These are phyloP conservation scores for Odontocolon sp. DNA, from an alignment of 2,888 invertebrate species.

Conservation along the genomic window DNA sequence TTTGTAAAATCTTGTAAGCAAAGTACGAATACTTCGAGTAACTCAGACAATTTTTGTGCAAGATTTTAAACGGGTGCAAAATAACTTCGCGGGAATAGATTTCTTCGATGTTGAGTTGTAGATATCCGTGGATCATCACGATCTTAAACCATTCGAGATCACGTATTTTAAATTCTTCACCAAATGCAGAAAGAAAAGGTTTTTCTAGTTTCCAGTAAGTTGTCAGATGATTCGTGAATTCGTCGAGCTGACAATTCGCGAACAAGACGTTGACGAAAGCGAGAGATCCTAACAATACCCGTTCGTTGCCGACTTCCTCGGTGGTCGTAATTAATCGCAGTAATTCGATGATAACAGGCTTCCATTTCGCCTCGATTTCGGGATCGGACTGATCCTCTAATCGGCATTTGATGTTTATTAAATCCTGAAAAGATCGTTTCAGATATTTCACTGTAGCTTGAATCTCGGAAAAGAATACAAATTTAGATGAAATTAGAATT, in stretches of 20 bases:
- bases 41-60: conserved; percentile 79
- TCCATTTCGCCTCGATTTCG: conserved; percentile 26
- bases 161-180: conserved; percentile 53
- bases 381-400: neutral
- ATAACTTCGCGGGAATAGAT: conserved; percentile 69
- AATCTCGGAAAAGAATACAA: neutral
- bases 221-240: conserved; percentile 57
- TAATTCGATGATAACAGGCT: conserved; percentile 55
- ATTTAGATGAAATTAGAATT: conserved; percentile 32
- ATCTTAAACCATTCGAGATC: conserved; percentile 71
- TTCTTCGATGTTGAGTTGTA: conserved; percentile 66
- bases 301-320: conserved; percentile 67
- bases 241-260: conserved; percentile 20
- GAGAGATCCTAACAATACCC: conserved; percentile 69
- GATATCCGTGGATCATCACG: conserved; percentile 69
- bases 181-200: conserved; percentile 59
- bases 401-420: conserved; percentile 61
- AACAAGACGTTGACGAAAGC: conserved; percentile 68
- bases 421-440: conserved; percentile 61
- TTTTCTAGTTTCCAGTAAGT: conserved; percentile 60
- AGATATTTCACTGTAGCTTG: neutral
- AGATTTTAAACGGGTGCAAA: conserved; percentile 75
- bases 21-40: conserved; percentile 83
- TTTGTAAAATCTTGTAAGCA: conserved; percentile 82
- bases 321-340: conserved; percentile 64